Evolutionary conservation across 1,140 invertebrate species (phyloP), one percentile per base, ranked within the genome.

Genomic region (Daktulosphaira vitifoliae): DNA sequence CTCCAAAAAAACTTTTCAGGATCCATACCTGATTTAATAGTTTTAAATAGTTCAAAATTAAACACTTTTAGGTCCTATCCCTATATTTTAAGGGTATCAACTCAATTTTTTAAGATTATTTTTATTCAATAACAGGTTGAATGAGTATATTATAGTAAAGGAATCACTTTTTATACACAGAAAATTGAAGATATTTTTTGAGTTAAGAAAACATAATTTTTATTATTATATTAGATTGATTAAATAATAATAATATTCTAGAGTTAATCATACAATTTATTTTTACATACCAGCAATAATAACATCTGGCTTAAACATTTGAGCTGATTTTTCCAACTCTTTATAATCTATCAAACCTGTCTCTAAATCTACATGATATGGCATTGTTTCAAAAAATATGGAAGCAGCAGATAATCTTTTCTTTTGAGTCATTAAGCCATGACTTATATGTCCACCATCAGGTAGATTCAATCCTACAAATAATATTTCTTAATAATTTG

Each of bases 351-450:
- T 98, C 0, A 95, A 74, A 26, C 95, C 96, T 15, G 90, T 94
- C 52, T 76, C 73, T 3, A 86, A 81, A 74, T 96, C 76, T 0
- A 96, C 86, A 77, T 96, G 97, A 72, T 99, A 99, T 4, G 95
- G 95, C 87, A 98, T 92, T 13, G 93, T 96, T 78, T 99, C 95
- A 74, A 98, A 99, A 78, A 95, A 98, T 42, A 98, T 87, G 0
- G 95, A 97, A 0, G 95, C 96, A 2, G 94, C 95, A 0, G 95
- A 98, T 25, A 99, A 92, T 76, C 92, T 95, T 73, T 95, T 96
- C 2, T 78, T 86, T 3, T 83, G 76, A 2, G 93, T 96, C 72
- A 91, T 90, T 75, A 96, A 98, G 68, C 88, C 96, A 74, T 97
- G 96, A 49, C 92, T 95, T 39, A 94, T 80, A 78, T 99, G 96